A percentile compares a stretch with the other conserved stretches of the same genome.
These are phyloP conservation scores for Neolamprologus multifasciatus DNA, from an alignment of 2,797 vertebrate species.

Conservation along the genomic window DNA sequence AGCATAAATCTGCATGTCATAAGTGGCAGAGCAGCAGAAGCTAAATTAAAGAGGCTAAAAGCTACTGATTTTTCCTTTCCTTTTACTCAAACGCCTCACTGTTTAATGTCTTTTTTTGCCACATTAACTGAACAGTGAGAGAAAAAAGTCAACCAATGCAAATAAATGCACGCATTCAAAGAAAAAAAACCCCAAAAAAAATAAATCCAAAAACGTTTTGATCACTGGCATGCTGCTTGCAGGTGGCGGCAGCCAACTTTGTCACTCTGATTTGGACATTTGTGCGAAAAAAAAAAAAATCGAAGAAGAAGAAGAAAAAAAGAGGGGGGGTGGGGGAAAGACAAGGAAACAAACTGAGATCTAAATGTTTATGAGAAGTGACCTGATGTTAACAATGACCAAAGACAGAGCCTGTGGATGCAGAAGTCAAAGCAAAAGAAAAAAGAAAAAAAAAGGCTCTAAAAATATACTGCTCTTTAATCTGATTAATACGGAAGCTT, in stretches of 20 bases:
- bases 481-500: not conserved
- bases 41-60: not conserved
- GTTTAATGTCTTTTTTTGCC: not conserved
- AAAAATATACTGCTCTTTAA: not conserved
- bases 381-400: not conserved
- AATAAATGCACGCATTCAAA: not conserved
- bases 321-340: not conserved
- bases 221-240: not conserved
- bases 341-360: not conserved
- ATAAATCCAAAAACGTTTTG: fast-evolving
- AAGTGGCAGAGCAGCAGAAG: slow-evolving; percentile 1
- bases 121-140: not conserved
- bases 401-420: not conserved
- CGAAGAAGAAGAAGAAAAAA: not conserved
- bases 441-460: not conserved
- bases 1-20: slow-evolving; percentile 42
- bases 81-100: not conserved
- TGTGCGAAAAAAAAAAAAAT: not conserved
- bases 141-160: not conserved
- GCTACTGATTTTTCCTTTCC: slow-evolving; percentile 11
- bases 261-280: slow-evolving; percentile 2
- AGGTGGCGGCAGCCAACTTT: not conserved
- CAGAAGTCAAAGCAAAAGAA: not conserved
- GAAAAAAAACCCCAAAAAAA: fast-evolving
- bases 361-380: not conserved